phyloP scores from a whole-genome alignment of 1,140 invertebrate species.

The Phthorimaea operculella region DNA sequence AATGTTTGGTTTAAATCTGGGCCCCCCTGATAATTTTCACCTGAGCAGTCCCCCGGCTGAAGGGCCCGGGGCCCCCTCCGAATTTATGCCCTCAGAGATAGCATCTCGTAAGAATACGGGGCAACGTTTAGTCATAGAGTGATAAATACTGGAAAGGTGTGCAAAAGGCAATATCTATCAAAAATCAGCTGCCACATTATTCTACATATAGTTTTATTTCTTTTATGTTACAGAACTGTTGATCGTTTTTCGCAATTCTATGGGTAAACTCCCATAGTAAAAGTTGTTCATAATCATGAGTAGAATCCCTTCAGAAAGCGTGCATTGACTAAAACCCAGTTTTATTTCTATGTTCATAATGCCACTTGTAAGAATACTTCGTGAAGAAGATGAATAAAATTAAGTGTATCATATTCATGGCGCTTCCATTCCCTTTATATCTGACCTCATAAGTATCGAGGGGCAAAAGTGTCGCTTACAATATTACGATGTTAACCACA shows the following conservation, averaged over 20 bases:
- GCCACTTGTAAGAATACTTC: no score
- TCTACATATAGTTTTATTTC: no score
- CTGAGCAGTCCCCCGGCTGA: slow-evolving; percentile 30
- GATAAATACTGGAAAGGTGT: not conserved
- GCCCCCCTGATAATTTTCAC: slow-evolving; percentile 62
- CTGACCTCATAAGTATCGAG: slow-evolving; percentile 17
- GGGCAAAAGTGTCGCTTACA: slow-evolving; percentile 56
- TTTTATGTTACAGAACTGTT: no score
- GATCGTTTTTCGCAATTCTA: no score
- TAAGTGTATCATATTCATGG: not conserved
- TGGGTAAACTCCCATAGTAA: no score
- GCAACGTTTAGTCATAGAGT: slow-evolving; percentile 23
- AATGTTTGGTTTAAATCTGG: slow-evolving; percentile 60
- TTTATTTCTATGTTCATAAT: no score
- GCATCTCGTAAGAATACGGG: slow-evolving; percentile 49
- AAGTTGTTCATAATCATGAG: no score
- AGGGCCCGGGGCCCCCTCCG: slow-evolving; percentile 25
- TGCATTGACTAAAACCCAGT: no score
- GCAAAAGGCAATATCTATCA: no score
- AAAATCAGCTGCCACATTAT: no score
- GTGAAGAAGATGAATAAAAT: no score
- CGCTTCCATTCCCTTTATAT: slow-evolving; percentile 24
- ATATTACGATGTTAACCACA: slow-evolving; percentile 64
- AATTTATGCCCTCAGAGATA: slow-evolving; percentile 57
- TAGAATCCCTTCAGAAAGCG: no score